Evolutionary conservation across 2,113 vertebrate genomes (phyloP).

Genomic region (Procavia capensis): DNA sequence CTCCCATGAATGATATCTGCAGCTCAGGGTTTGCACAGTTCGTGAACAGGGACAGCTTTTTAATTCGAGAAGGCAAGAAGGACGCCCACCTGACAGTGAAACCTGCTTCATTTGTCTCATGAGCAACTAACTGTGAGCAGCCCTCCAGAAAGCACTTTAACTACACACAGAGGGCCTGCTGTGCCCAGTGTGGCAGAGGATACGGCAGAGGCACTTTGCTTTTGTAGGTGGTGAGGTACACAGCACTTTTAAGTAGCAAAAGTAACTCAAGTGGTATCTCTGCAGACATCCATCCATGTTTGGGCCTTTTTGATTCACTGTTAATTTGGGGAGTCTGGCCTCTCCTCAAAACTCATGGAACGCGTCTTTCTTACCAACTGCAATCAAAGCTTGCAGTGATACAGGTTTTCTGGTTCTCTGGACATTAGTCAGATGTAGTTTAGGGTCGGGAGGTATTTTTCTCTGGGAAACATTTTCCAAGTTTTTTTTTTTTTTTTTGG

Average conservation of each 20-base stretch:
- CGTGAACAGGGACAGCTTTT: accelerated
- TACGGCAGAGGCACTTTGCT: not conserved
- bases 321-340: not conserved
- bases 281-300: not conserved
- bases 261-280: not conserved
- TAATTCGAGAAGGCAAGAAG: not conserved
- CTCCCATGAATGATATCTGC: accelerated
- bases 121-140: not conserved
- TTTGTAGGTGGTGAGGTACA: accelerated
- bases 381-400: not conserved
- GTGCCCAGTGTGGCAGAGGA: not conserved
- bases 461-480: not conserved
- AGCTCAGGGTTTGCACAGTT: not conserved
- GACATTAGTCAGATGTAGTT: not conserved
- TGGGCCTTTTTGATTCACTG: not conserved
- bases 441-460: not conserved
- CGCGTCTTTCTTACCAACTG: not conserved
- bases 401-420: not conserved
- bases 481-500: not conserved
- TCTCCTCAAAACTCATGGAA: not conserved
- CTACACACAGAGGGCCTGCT: not conserved
- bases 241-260: accelerated
- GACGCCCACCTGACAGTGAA: not conserved
- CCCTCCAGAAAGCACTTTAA: not conserved
- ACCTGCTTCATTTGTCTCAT: not conserved